Evolutionary conservation across 2,888 invertebrate species (phyloP), one percentile per base, ranked within the genome.

Genomic region (Lumbricus terrestris): DNA sequence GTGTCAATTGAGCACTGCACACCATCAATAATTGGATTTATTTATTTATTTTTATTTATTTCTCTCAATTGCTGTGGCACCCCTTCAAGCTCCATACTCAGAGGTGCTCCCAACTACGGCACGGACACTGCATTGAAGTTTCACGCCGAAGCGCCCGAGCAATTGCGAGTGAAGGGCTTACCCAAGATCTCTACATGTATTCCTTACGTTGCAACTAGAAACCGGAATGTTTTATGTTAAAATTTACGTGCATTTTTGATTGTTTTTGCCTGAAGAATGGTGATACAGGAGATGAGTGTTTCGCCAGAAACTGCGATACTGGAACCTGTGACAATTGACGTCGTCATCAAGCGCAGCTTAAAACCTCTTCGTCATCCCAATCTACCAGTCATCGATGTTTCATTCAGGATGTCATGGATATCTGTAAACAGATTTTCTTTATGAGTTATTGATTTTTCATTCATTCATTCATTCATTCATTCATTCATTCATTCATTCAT

Each of bases 351-450:
- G 92, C 96, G 99, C 38, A 99, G 98, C 95, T 96, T 99, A 88
- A 97, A 98, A 0, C 96, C 96, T 11, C 94, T 95, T 11, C 97
- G 97, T 97, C 97, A 97, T 93, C 97, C 96, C 88, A 96, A 96
- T 2, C 95, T 97, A 83, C 98, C 98, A 0, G 98, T 98, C 93
- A 95, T 98, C 18, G 97, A 97, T 92, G 96, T 99, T 90, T 96
- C 96, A 4, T 98, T 98, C 29, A 96, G 85, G 16, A 85, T 35
- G 11, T 85, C 85, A 2, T 85, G 34, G 85, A 3, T 85, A 35
- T 23, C 37, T 23, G 85, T 85, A 85, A 85, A 35, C 34, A 83
- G 1, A 18, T 47, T 69, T 29, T 69, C 47, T 47, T 47, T 18
- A 20, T 47, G 18, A 20, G 4, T 23, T 47, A 47, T 1, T 47